phyloP scores from a whole-genome alignment of 2,888 invertebrate genomes.

The Caenorhabditis drosophilae region DNA sequence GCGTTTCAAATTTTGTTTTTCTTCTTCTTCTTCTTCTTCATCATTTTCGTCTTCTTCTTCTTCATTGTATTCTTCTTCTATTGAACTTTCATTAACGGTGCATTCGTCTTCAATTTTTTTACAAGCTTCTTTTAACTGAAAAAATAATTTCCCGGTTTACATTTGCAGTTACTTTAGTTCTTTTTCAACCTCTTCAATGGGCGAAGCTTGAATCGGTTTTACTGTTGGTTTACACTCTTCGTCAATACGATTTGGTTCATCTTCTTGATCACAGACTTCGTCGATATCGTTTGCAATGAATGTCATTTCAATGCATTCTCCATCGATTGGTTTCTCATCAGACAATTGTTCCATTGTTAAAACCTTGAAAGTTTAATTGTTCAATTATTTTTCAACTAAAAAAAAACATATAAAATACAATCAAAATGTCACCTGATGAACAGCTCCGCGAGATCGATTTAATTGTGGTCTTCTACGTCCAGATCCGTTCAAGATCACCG shows the following conservation, averaged over 20 bases:
- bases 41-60: conserved; percentile 6
- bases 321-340: conserved; percentile 2
- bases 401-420: too few species aligned
- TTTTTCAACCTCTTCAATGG: too few species aligned
- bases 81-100: too few species aligned
- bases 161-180: background rate
- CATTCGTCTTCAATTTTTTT: too few species aligned
- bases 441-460: conserved; percentile 9
- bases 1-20: conserved; percentile 3
- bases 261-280: background rate
- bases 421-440: conserved; percentile 24
- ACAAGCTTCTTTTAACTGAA: too few species aligned
- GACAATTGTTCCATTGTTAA: conserved; percentile 28
- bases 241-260: background rate
- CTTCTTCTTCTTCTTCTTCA: conserved; percentile 2
- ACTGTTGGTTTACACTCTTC: background rate
- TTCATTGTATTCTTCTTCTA: background rate
- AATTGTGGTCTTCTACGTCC: conserved; percentile 5
- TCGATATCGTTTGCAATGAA: conserved; percentile 17
- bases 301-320: conserved; percentile 36
- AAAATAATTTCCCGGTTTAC: too few species aligned
- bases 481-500: background rate
- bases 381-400: too few species aligned
- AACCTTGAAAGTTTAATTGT: too few species aligned
- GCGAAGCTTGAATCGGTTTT: background rate